A percentile compares a stretch with the other conserved stretches of the same genome.
Evolutionary conservation across 2,888 invertebrate genomes (phyloP).

Genomic region (Encarsia formosa): DNA sequence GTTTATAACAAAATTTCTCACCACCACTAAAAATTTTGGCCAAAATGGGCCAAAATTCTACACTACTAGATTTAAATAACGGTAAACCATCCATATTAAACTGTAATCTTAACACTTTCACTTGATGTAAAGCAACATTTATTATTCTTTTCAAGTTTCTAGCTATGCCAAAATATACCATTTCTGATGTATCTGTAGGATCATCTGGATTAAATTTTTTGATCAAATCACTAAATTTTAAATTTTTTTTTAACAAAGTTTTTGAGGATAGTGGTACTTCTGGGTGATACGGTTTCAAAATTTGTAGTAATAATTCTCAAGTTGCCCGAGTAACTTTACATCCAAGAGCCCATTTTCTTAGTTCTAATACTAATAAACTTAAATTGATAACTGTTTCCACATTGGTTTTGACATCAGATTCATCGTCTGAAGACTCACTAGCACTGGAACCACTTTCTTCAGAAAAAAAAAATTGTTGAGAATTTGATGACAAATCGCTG

Average conservation of each 20-base stretch:
- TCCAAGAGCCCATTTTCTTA: background rate
- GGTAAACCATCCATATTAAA: slow-evolving; percentile 18
- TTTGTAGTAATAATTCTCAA: background rate
- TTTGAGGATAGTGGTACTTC: too few relatives aligned
- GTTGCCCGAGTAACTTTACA: background rate
- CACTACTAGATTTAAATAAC: slow-evolving; percentile 17
- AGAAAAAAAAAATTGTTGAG: too few relatives aligned
- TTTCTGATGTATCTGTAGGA: background rate
- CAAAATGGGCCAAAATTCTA: slow-evolving; percentile 25
- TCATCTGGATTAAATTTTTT: background rate
- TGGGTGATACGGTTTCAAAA: background rate
- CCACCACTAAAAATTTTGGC: slow-evolving; percentile 7
- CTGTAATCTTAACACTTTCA: too few relatives aligned
- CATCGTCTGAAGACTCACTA: too few relatives aligned
- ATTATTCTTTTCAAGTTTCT: background rate
- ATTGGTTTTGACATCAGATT: too few relatives aligned
- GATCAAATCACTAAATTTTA: background rate
- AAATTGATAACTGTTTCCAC: background rate
- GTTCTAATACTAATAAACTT: too few relatives aligned
- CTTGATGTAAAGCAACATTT: background rate
- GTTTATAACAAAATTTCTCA: background rate
- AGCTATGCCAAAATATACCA: background rate
- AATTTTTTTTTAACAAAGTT: background rate
- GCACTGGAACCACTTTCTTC: too few relatives aligned
- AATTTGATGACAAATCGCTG: too few relatives aligned